These are phyloP conservation scores for Lithophane ornitopus DNA, from an alignment of 2,888 invertebrate species.

Conservation along the genomic window DNA sequence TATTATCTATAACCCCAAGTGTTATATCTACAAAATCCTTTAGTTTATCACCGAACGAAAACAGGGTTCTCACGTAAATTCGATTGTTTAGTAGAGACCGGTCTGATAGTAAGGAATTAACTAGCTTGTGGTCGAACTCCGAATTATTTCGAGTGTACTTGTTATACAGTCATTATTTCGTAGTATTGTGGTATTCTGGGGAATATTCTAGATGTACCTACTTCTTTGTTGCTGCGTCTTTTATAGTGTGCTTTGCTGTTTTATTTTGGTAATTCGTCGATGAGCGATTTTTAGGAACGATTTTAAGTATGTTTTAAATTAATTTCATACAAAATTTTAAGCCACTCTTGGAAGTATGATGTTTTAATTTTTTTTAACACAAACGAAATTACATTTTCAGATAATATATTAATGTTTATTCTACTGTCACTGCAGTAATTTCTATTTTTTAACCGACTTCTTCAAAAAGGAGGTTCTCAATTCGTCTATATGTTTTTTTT, in stretches of 20 bases:
- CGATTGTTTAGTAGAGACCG: conserved; percentile 57
- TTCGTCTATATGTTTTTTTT: too few species aligned
- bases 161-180: conserved; percentile 46
- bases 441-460: too few species aligned
- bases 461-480: too few species aligned
- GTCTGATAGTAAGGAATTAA: conserved; percentile 57
- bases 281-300: background rate
- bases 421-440: background rate
- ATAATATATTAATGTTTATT: background rate
- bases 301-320: background rate
- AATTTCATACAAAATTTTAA: background rate
- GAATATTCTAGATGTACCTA: conserved; percentile 6
- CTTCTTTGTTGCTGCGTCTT: background rate
- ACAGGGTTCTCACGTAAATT: conserved; percentile 56
- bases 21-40: conserved; percentile 62
- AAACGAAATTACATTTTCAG: background rate
- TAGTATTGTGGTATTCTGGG: conserved; percentile 27
- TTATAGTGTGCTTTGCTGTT: background rate
- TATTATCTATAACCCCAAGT: conserved; percentile 28
- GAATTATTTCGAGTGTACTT: conserved; percentile 32
- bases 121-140: conserved; percentile 50
- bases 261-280: background rate
- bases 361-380: background rate
- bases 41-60: conserved; percentile 56
- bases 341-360: background rate